Evolutionary conservation across 2,797 vertebrate genomes (phyloP), one percentile per base, ranked within the genome.

Genomic region (Sebastes baramenuke): DNA sequence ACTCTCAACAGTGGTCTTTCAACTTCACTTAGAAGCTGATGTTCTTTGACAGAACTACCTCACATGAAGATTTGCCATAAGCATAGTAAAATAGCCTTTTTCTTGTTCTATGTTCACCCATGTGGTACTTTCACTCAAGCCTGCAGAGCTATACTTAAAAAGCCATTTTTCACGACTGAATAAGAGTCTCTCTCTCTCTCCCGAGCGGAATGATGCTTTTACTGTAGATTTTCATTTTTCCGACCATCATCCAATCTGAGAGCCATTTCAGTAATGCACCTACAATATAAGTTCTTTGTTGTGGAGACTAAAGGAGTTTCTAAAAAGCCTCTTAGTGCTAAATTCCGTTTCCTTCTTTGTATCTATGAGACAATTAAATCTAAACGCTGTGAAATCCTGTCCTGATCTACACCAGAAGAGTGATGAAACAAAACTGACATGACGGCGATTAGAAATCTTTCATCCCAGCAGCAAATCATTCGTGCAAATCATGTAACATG

Each of bases 191-290:
- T 68, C 52, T 75, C 36, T 14, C 36, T 12, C 34, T 13, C 11
- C 6, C n/a, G 16, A 30, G 29, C 27, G n/a, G 27, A 58, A 58
- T 56, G 10, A 30, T 36, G 54, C 56, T 77, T 81, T 82, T 24
- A 59, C 30, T 52, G 54, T 34, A 52, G 34, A 60, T 60, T 30
- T 67, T 67, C 9, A 56, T 36, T 54, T 65, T 58, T 66, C 67
- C 6, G 4, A 49, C 30, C 58, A 67, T 71, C 67, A 60, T 82
- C n/a, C 29, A 76, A 71, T 68, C 61, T 70, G 27, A 20, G 29
- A 68, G 36, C 65, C 36, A 73, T 86, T 81, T 76, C 80, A 60
- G 65, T 68, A 83, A 78, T 72, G 54, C 52, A 59, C 30, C 24
- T 66, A 5, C n/a, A 80, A 67, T 60, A 73, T 74, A 42, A 72